phyloP scores from a whole-genome alignment of 2,797 vertebrate species.

The Hephaestus fuliginosus region DNA sequence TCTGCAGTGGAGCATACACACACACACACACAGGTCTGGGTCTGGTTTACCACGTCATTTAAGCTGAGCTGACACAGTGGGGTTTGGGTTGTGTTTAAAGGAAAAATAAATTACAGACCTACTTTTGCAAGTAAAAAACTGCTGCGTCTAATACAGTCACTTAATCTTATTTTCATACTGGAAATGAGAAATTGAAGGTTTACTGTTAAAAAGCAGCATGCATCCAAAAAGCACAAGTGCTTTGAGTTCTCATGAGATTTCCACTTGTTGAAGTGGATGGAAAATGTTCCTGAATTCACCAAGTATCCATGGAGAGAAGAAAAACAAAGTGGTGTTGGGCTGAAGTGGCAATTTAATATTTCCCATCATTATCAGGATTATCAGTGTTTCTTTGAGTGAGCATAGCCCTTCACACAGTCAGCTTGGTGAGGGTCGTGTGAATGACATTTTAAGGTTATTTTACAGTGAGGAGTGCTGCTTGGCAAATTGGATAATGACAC shows the following conservation, averaged over 20 bases:
- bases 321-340: too few species aligned
- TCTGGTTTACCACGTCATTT: slow-evolving; percentile 41
- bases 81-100: slow-evolving; percentile 41
- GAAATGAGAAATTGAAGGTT: slow-evolving; percentile 15
- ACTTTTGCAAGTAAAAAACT: slow-evolving; percentile 12
- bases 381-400: not conserved
- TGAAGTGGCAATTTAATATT: not conserved
- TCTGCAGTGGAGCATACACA: slow-evolving; percentile 15
- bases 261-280: slow-evolving; percentile 30
- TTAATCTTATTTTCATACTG: slow-evolving; percentile 8
- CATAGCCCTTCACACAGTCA: not conserved
- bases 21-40: slow-evolving; percentile 15
- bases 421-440: not conserved
- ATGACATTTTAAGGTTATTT: not conserved
- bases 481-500: not conserved
- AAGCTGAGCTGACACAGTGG: slow-evolving; percentile 32
- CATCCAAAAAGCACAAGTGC: slow-evolving; percentile 14
- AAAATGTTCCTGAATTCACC: slow-evolving; percentile 43
- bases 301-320: not conserved
- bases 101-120: slow-evolving; percentile 17
- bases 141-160: not conserved
- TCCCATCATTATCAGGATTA: not conserved
- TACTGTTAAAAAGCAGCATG: slow-evolving; percentile 9
- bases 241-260: slow-evolving; percentile 32
- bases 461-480: not conserved